phyloP scores from a whole-genome alignment of 1,140 invertebrate genomes.

The Conus ventricosus region DNA sequence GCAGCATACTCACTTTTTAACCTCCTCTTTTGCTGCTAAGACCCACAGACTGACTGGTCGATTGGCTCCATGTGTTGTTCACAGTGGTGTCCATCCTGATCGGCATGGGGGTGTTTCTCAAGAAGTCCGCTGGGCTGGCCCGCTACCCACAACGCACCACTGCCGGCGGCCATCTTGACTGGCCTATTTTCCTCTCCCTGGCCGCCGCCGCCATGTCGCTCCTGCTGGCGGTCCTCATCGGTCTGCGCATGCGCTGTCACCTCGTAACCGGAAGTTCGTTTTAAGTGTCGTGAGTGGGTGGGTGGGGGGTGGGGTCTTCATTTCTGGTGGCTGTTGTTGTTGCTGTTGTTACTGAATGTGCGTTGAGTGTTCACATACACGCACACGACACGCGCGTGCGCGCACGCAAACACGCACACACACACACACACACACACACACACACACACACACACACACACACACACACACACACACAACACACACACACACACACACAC shows the following conservation, averaged over 20 bases:
- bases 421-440: too few relatives aligned
- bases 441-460: too few relatives aligned
- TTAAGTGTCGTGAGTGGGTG: too few relatives aligned
- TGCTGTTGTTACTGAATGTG: not conserved
- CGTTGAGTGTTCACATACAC: not conserved
- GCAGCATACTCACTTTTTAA: too few relatives aligned
- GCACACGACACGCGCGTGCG: too few relatives aligned
- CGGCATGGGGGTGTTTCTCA: conserved; percentile 42
- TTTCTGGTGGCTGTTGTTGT: not conserved
- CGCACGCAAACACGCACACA: too few relatives aligned
- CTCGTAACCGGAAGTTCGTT: not conserved
- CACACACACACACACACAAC: too few relatives aligned
- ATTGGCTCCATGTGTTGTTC: not conserved
- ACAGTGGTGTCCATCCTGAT: conserved; percentile 30
- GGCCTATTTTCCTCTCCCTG: conserved; percentile 41
- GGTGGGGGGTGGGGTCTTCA: not conserved
- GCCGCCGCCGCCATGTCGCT: conserved; percentile 29
- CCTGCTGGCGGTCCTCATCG: conserved; percentile 29
- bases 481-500: too few relatives aligned
- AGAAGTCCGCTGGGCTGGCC: conserved; percentile 38
- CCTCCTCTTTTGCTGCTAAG: too few relatives aligned
- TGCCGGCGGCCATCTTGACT: conserved; percentile 36
- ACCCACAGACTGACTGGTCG: too few relatives aligned
- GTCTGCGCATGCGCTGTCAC: conserved; percentile 24
- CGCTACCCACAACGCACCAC: conserved; percentile 36